Base-by-base conservation (phyloP, 2,888 invertebrate species). In the Gastracanthus pulcherrimus region DNA sequence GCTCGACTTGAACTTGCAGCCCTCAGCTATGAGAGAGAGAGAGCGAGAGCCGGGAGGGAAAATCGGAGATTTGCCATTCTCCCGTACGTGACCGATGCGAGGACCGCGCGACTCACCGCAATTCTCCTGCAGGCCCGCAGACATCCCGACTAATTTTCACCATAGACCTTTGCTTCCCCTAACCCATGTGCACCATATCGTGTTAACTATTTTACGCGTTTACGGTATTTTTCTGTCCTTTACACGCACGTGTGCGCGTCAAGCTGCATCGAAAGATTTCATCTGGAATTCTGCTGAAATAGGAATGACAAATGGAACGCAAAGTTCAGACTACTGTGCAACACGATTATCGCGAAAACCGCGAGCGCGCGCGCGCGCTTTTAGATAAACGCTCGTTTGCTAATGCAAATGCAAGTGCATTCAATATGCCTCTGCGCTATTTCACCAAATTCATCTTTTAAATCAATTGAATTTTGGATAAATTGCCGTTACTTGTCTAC, bases 241-340 rank as follows among this genome's bases (percentile, higher is more conserved):
- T n/a, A n/a, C n/a, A n/a, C n/a, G n/a, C n/a, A n/a, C n/a, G n/a
- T n/a, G n/a, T n/a, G n/a, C n/a, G n/a, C n/a, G n/a, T n/a, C n/a
- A n/a, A n/a, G n/a, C n/a, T n/a, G 11, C 4, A 58, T 58, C 13
- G 29, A n/a, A 45, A 67, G 45, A 45, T 67, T 45, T 29, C 16
- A 45, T 11, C 9, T 16, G 58, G 29, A 71, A 71, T 71, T 38
- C n/a, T 13, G 58, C 23, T 29, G 71, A 58, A 41, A 26, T 31
- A 41, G 29, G 16, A 45, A 48, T 69, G 67, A 69, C 13, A 69
- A 69, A n/a, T 45, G 67, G 67, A 48, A 29, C 67, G 34, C 67
- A 69, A 74, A 74, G 45, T 62, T 62, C 72, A 11, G 41, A 19
- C 45, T 45, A 72, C 72, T 72, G 9, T 29, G 72, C 45, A 60